Evolutionary conservation across 2,888 invertebrate species (phyloP).

Genomic region (Sepiola atlantica): DNA sequence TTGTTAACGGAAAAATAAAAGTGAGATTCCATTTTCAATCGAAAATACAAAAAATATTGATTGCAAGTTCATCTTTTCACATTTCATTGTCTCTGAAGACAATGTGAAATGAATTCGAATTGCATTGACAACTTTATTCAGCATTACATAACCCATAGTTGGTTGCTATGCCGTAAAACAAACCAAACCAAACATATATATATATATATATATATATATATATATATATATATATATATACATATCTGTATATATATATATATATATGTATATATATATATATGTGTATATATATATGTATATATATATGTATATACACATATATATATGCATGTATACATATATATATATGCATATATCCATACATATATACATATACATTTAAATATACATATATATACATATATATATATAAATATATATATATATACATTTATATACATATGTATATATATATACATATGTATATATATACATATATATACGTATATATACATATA

Average conservation of each 20-base stretch:
- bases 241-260: background rate
- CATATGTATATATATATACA: background rate
- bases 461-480: slow-evolving; percentile 34
- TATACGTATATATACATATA: background rate
- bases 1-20: too few relatives aligned
- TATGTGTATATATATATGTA: background rate
- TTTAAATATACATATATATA: background rate
- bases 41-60: too few relatives aligned
- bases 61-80: too few relatives aligned
- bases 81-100: too few relatives aligned
- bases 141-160: too few relatives aligned
- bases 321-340: too few relatives aligned
- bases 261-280: background rate
- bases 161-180: too few relatives aligned
- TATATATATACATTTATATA: background rate
- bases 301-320: too few relatives aligned
- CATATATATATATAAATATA: background rate
- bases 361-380: background rate
- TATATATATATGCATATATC: background rate
- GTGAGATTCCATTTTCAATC: too few relatives aligned
- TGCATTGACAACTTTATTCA: too few relatives aligned
- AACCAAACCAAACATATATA: background rate
- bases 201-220: slow-evolving; percentile 41
- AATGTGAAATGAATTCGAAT: too few relatives aligned
- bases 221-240: slow-evolving; percentile 39